Conservation (phyloP, 2,888 invertebrate species). For the Eugnorisma glareosa region DNA sequence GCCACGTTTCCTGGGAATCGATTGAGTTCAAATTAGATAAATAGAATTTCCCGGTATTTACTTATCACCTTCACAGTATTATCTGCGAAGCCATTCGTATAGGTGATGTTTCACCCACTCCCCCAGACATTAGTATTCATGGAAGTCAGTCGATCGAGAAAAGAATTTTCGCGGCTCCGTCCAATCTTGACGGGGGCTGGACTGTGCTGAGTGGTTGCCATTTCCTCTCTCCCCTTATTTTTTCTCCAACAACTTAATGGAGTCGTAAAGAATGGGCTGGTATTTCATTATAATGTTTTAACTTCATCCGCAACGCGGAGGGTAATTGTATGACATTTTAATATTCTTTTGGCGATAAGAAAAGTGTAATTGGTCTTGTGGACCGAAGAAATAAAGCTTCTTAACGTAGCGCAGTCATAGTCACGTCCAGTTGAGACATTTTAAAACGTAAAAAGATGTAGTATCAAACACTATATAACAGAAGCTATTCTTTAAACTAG, state of each 20-base stretch:
- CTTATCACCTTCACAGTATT: constrained; percentile 76
- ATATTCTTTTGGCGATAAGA: constrained; percentile 47
- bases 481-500: constrained; percentile 63
- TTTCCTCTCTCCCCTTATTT: constrained; percentile 86
- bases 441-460: constrained; percentile 30
- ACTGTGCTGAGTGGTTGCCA: constrained; percentile 85
- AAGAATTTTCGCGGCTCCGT: constrained; percentile 86
- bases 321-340: constrained; percentile 75
- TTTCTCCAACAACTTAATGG: constrained; percentile 88
- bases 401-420: constrained; percentile 12
- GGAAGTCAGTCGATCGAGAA: constrained; percentile 89
- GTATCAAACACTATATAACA: constrained; percentile 51
- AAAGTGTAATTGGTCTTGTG: constrained; percentile 40
- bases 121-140: constrained; percentile 89
- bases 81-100: constrained; percentile 81
- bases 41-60: constrained; percentile 63
- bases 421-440: constrained; percentile 34
- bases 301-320: constrained; percentile 75
- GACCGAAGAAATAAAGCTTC: constrained; percentile 11
- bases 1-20: constrained; percentile 8
- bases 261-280: constrained; percentile 85
- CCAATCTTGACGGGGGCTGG: constrained; percentile 85
- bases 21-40: constrained; percentile 47
- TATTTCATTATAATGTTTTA: constrained; percentile 87
- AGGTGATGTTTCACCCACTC: constrained; percentile 79